Evolutionary conservation across 2,113 vertebrate species (phyloP).

Genomic region (Hirundichthys speculiger): DNA sequence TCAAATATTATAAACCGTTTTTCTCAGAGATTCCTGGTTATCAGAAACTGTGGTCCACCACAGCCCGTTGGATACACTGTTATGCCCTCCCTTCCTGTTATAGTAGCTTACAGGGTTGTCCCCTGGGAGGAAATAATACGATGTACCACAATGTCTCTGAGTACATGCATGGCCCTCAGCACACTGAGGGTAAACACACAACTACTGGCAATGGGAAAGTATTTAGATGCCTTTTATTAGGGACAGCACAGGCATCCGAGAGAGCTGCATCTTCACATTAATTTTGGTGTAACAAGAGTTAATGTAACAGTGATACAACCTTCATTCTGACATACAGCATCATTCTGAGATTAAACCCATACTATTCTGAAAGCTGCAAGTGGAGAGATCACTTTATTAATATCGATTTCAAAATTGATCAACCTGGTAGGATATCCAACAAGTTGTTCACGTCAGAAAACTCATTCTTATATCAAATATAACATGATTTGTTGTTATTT

Average conservation of each 20-base stretch:
- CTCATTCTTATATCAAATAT: no score
- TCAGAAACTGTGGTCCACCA: neutral
- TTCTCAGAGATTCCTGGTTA: slow-evolving; percentile 4
- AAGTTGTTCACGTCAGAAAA: no score
- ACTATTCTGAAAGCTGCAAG: no score
- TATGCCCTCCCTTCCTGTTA: slow-evolving; percentile 18
- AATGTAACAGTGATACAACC: no score
- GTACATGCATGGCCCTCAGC: neutral
- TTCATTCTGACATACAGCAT: no score
- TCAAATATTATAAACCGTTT: slow-evolving; percentile 6
- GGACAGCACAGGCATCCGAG: neutral
- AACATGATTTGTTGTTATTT: no score
- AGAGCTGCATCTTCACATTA: neutral
- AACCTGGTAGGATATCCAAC: no score
- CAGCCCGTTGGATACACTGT: neutral
- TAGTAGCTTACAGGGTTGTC: slow-evolving; percentile 2
- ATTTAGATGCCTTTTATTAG: neutral
- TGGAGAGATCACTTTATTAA: no score
- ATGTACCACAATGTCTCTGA: neutral
- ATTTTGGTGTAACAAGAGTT: no score
- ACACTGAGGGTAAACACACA: neutral
- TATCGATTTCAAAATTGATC: no score
- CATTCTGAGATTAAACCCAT: no score
- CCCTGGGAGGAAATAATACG: slow-evolving; percentile 11
- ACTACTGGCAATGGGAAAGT: slow-evolving; percentile 2